Evolutionary conservation across 2,113 vertebrate genomes (phyloP).

Genomic region (Raja brachyura): DNA sequence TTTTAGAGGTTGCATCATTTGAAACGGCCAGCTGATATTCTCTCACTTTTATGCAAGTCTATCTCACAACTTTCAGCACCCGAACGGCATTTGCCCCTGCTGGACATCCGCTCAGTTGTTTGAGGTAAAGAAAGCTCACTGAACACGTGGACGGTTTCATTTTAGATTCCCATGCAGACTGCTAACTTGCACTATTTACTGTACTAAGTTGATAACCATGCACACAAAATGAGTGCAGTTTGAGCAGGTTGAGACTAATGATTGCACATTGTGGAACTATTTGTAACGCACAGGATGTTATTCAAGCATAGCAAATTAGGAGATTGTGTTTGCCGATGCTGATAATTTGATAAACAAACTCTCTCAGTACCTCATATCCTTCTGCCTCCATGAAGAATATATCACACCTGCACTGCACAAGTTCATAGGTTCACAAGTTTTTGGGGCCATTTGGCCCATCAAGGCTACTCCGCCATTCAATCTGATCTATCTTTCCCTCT

Average conservation of each 20-base stretch:
- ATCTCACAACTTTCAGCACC: neutral
- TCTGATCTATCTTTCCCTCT: too few species aligned
- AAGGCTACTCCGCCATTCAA: too few species aligned
- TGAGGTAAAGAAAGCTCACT: neutral
- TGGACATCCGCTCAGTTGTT: neutral
- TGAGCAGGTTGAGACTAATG: neutral
- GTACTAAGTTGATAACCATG: neutral
- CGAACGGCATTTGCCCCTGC: neutral
- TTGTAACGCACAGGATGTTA: neutral
- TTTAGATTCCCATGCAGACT: neutral
- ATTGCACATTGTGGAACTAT: neutral
- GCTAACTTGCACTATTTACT: neutral
- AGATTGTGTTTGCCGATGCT: neutral
- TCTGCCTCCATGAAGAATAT: neutral
- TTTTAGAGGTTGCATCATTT: slow-evolving; percentile 19
- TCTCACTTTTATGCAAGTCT: neutral
- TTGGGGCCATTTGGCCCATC: too few species aligned
- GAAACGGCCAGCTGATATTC: neutral
- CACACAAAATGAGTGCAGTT: neutral
- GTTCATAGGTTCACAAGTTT: too few species aligned
- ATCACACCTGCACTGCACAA: neutral
- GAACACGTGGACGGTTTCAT: neutral
- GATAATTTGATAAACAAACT: neutral
- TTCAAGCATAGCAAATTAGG: neutral
- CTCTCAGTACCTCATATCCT: neutral